Percentiles rank a stretch among this genome's conserved stretches.
Evolutionary conservation across 1,140 invertebrate species (phyloP).

Genomic region (Cotesia vestalis): DNA sequence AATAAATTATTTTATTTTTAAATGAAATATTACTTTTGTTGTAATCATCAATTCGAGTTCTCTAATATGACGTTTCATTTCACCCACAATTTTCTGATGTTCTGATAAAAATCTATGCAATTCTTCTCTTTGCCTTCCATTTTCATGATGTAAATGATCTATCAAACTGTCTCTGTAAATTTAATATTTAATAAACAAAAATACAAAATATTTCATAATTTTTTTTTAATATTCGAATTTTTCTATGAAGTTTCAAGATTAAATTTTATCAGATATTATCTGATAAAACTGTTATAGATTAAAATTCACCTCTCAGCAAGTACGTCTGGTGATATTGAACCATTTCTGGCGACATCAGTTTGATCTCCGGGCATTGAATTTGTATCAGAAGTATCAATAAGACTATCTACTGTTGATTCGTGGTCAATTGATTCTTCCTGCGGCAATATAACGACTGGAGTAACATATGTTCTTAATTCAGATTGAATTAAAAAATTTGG

Average conservation of each 20-base stretch:
- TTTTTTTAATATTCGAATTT: too few relatives aligned
- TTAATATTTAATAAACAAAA: constrained; percentile 30
- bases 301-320: constrained; percentile 65
- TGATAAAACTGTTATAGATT: constrained; percentile 18
- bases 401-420: constrained; percentile 70
- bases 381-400: constrained; percentile 78
- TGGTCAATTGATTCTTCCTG: constrained; percentile 73
- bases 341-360: constrained; percentile 66
- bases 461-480: constrained; percentile 91
- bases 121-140: constrained; percentile 70
- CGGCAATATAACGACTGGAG: constrained; percentile 91
- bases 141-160: constrained; percentile 81
- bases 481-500: constrained; percentile 95
- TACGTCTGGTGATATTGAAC: constrained; percentile 69
- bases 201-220: background rate
- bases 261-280: constrained; percentile 1
- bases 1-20: constrained; percentile 11
- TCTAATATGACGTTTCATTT: constrained; percentile 66
- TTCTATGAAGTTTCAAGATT: too few relatives aligned
- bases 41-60: constrained; percentile 57
- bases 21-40: constrained; percentile 49
- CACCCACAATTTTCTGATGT: constrained; percentile 71
- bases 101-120: constrained; percentile 60
- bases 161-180: constrained; percentile 81
- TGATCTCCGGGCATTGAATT: constrained; percentile 66